Percentiles rank a stretch among this genome's conserved stretches.
These are phyloP conservation scores for Cepaea nemoralis DNA, from an alignment of 1,140 invertebrate species.

Conservation along the genomic window DNA sequence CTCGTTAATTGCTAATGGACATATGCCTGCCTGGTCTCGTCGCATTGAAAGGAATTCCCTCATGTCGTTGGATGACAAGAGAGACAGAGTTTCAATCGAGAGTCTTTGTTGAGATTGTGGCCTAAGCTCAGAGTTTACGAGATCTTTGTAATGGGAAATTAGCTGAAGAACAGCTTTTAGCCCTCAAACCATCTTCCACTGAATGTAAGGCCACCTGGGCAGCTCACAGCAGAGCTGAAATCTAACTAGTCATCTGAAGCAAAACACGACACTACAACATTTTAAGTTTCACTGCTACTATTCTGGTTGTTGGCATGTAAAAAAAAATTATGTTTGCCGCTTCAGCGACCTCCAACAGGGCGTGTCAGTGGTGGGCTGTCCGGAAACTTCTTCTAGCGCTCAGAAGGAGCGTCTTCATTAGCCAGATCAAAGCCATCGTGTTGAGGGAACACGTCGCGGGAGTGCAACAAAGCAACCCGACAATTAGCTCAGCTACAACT, in stretches of 20 bases:
- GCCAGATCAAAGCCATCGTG: constrained; percentile 27
- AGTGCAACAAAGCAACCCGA: background rate
- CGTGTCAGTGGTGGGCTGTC: background rate
- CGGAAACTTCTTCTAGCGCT: background rate
- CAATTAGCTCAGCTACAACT: no score
- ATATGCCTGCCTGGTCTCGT: background rate
- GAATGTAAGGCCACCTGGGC: background rate
- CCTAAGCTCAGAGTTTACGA: background rate
- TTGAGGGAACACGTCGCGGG: background rate
- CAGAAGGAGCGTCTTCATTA: constrained; percentile 11
- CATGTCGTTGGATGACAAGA: background rate
- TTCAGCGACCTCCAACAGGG: background rate
- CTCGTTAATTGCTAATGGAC: background rate
- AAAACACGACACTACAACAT: background rate
- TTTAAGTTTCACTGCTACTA: background rate
- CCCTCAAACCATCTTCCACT: constrained; percentile 3
- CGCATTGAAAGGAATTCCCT: background rate
- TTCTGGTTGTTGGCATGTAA: constrained; percentile 2
- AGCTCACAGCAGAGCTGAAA: background rate
- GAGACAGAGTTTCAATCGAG: background rate
- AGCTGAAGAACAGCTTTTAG: background rate
- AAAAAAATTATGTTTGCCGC: constrained; percentile 16
- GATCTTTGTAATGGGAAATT: background rate
- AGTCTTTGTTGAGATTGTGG: background rate
- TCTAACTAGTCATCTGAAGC: background rate